Evolutionary conservation across 2,113 vertebrate genomes (phyloP), one percentile per base, ranked within the genome.

Genomic region (Nematolebias whitei): DNA sequence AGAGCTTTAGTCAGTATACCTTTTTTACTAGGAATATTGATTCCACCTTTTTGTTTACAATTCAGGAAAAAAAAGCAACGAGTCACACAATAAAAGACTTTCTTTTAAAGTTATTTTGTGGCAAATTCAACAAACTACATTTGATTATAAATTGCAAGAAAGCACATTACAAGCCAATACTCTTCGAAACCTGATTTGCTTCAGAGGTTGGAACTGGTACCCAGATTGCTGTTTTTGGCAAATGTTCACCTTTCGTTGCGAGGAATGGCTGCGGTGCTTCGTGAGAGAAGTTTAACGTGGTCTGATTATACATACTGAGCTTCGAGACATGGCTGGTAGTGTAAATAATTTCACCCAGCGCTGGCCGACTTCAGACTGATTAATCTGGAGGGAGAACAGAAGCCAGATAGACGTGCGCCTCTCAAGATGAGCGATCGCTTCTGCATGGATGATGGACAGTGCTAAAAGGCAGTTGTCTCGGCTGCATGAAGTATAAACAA

Each of bases 171-270:
- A 62, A 80, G 68, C 63, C 78, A 76, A 18, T 63, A 64, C 49
- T 82, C 58, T 58, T 80, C 68, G n/a, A 82, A 82, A 59, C 57
- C 19, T 66, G 76, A 84, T 89, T 84, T 82, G 63, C 59, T 68
- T 51, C 74, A 62, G 80, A 82, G 67, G 49, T 69, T 78, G 60
- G 52, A 76, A 57, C 74, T 56, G 65, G 71, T 65, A 58, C 74
- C 80, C 56, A 18, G 53, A 73, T 76, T 87, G 78, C 61, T 83
- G 24, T 72, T 82, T 80, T 79, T 88, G 85, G 82, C 86, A 43
- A 11, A 12, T 6, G 20, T 45, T 72, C 54, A 14, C 52, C 65
- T 63, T 77, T 82, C 66, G 59, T 77, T 74, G 65, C 20, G 62
- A 72, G 56, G 53, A 71, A 68, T 66, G 62, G 52, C 61, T 74